Percentiles rank a stretch among this genome's conserved stretches.
These are phyloP conservation scores for Craniophora ligustri DNA, from an alignment of 2,888 invertebrate genomes.

Conservation along the genomic window DNA sequence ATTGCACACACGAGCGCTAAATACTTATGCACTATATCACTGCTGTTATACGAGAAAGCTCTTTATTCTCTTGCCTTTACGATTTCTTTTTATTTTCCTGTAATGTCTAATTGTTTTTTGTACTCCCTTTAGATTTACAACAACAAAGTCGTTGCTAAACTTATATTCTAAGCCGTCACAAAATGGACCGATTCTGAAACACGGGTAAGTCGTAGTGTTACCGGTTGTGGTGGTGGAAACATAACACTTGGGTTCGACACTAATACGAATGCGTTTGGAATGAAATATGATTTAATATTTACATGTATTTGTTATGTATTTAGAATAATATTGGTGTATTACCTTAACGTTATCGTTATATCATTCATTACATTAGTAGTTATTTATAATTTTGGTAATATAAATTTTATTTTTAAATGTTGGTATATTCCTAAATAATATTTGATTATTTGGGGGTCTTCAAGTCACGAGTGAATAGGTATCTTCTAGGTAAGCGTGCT, in stretches of 20 bases:
- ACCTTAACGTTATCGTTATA: too few relatives aligned
- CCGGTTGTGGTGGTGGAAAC: slow-evolving; percentile 45
- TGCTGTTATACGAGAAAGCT: background rate
- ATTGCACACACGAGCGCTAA: slow-evolving; percentile 18
- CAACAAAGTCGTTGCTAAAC: slow-evolving; percentile 92
- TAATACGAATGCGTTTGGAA: slow-evolving; percentile 35
- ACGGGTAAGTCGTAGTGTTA: slow-evolving; percentile 89
- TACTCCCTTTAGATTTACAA: slow-evolving; percentile 90
- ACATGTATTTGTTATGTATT: background rate
- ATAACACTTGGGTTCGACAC: slow-evolving; percentile 41
- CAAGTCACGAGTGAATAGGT: too few relatives aligned
- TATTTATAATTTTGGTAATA: too few relatives aligned
- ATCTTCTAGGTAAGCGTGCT: too few relatives aligned
- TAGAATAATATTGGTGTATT: background rate
- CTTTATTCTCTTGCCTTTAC: slow-evolving; percentile 4
- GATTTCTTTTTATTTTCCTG: slow-evolving; percentile 53
- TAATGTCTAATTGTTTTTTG: slow-evolving; percentile 67
- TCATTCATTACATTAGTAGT: too few relatives aligned
- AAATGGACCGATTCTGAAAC: slow-evolving; percentile 90
- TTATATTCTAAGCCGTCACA: slow-evolving; percentile 90
- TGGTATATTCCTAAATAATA: too few relatives aligned
- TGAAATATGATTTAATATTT: background rate
- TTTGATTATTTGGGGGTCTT: too few relatives aligned
- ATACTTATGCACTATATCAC: background rate
- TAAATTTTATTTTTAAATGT: too few relatives aligned